Evolutionary conservation across 2,797 vertebrate genomes (phyloP).

Genomic region (Pseudocheirus occidentalis): DNA sequence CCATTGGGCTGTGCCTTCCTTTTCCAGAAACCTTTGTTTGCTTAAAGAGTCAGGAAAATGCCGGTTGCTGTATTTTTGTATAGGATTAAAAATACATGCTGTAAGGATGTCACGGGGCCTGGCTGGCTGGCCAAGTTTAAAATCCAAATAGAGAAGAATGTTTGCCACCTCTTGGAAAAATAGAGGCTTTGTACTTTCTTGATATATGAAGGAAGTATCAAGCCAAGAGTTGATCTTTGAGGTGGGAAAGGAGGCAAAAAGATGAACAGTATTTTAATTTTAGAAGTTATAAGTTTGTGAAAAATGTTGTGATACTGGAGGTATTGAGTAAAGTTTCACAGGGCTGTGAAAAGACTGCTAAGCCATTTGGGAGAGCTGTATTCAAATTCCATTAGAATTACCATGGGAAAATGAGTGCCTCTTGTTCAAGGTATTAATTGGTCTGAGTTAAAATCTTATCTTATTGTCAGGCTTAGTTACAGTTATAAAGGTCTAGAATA

Average conservation of each 20-base stretch:
- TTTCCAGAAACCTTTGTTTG: constrained; percentile 62
- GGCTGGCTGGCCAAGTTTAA: constrained; percentile 63
- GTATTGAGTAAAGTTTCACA: constrained; percentile 33
- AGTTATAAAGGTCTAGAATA: background rate
- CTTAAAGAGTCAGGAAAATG: constrained; percentile 66
- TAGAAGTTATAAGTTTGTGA: background rate
- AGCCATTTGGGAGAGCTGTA: constrained; percentile 10
- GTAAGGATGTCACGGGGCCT: constrained; percentile 59
- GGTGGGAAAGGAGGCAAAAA: background rate
- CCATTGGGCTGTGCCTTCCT: constrained; percentile 46
- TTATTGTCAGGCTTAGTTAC: constrained; percentile 4
- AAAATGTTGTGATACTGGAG: constrained; percentile 20
- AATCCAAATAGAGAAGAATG: constrained; percentile 80
- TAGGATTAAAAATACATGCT: constrained; percentile 72
- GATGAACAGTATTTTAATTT: constrained; percentile 35
- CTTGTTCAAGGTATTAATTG: constrained; percentile 4
- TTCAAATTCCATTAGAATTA: background rate
- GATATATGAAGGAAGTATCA: constrained; percentile 16
- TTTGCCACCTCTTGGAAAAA: constrained; percentile 69
- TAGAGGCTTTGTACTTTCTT: constrained; percentile 44
- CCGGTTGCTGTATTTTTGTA: constrained; percentile 67
- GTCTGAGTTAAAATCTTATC: constrained; percentile 9
- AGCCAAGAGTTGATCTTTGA: constrained; percentile 45
- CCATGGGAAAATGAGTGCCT: constrained; percentile 5
- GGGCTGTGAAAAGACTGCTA: constrained; percentile 1